Evolutionary conservation across 2,113 vertebrate species (phyloP), one percentile per base, ranked within the genome.

Genomic region (Phrynosoma blainvillii): DNA sequence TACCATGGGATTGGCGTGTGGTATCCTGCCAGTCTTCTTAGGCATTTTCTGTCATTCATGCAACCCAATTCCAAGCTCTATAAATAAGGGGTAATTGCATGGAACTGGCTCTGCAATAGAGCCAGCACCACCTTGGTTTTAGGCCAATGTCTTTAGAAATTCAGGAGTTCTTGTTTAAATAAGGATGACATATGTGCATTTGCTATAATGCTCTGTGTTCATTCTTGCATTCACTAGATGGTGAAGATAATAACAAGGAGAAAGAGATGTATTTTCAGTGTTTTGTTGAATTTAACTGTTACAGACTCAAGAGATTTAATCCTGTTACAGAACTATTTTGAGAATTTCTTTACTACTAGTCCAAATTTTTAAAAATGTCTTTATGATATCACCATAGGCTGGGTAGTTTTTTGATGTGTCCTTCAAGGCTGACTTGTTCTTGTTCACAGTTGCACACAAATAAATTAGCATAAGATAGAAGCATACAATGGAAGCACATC

Each of bases 351-450:
- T 73, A 21, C 14, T 32, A 23, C 71, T 32, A 75, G n/a, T 36
- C 13, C 52, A 40, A n/a, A 84, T 75, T 62, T 62, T 62, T 62
- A 21, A 25, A 84, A 75, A 59, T 11, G 36, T 36, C 21, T 62
- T 21, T 84, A 75, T 79, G 16, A 56, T n/a, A 79, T 27, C 70
- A 59, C 52, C 82, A 56, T 56, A 84, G 32, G 52, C 6, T 54
- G 52, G 32, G 21, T 59, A 14, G 32, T 59, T 84, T 75, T 27
- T 84, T 75, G 7, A 40, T 40, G 6, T 27, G 13, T 32, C 54
- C 25, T 84, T 76, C 83, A 84, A 20, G 36, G 71, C 6, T 84
- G 54, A 84, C n/a, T 76, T 84, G 13, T 84, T 59, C 32, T 56
- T 59, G 71, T 75, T 56, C n/a, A 4, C 66, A 30, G 25, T 2